A percentile compares a stretch with the other conserved stretches of the same genome.
phyloP scores from a whole-genome alignment of 2,797 vertebrate genomes.

The Carduelis carduelis region DNA sequence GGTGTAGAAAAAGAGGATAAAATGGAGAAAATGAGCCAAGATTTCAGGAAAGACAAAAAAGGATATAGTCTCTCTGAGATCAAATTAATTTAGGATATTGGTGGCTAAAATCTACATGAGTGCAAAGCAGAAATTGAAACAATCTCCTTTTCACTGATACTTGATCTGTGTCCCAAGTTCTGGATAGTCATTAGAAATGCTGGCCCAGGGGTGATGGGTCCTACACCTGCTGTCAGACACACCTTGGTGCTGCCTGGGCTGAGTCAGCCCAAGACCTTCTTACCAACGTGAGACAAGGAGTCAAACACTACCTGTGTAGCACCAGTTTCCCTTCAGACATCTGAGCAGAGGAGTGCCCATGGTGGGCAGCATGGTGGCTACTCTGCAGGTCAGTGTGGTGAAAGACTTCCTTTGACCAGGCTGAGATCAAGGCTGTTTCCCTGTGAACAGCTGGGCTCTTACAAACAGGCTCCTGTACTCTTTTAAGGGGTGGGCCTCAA shows the following conservation, averaged over 20 bases:
- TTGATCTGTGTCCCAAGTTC: neutral
- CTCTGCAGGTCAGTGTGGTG: neutral
- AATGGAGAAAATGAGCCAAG: neutral
- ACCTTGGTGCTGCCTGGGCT: fast-evolving
- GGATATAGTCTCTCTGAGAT: neutral
- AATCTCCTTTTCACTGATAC: neutral
- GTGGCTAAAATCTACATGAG: neutral
- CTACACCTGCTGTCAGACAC: fast-evolving
- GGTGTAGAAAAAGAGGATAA: neutral
- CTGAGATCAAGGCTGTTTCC: neutral
- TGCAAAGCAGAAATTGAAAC: neutral
- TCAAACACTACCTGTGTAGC: fast-evolving
- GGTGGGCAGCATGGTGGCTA: neutral
- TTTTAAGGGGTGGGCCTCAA: neutral
- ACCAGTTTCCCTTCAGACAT: neutral
- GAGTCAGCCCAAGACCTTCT: neutral
- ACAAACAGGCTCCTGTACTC: neutral
- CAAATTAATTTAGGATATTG: neutral
- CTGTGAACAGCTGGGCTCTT: fast-evolving
- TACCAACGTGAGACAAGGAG: fast-evolving
- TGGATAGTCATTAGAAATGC: neutral
- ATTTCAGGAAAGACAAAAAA: neutral
- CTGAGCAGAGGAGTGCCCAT: neutral
- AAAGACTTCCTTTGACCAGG: neutral
- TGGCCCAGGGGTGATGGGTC: neutral